Base-by-base conservation (phyloP, 2,888 invertebrate species). In the Ramazzottius varieornatus region DNA sequence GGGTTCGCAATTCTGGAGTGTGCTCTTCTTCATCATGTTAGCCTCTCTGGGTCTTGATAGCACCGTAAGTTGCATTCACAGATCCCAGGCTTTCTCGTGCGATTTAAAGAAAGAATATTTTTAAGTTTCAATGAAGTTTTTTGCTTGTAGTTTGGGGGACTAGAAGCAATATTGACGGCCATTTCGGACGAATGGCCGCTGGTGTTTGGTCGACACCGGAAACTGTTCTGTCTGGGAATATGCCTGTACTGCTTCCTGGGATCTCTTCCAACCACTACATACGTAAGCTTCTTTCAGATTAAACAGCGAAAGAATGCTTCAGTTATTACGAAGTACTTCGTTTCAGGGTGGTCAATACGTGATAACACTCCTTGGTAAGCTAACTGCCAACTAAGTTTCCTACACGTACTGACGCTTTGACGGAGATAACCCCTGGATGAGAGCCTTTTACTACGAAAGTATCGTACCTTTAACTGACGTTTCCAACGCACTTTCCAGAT, bases 281-380 rank as follows among this genome's bases (percentile, higher is more conserved):
- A 54, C 24, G 54, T 54, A 54, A 4, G 54, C 20, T n/a, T n/a
- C n/a, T n/a, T n/a, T n/a, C n/a, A n/a, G n/a, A n/a, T n/a, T n/a
- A n/a, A n/a, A n/a, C n/a, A n/a, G n/a, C n/a, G n/a, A n/a, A n/a
- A n/a, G n/a, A n/a, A n/a, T n/a, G n/a, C n/a, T n/a, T n/a, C n/a
- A n/a, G n/a, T n/a, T n/a, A n/a, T n/a, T n/a, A n/a, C n/a, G n/a
- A n/a, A n/a, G n/a, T n/a, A n/a, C n/a, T n/a, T n/a, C 40, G 20
- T 40, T 54, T n/a, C 29, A 54, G 54, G 54, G 54, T 13, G 54
- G 54, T 8, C 54, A 54, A 29, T 54, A 54, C 54, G 54, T 54
- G 4, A 54, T 54, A 4, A 54, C 54, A 8, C 29, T 54, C 8
- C 24, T 54, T 16, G 54, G 54, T 54, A 13, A 54, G 54, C n/a